These are phyloP conservation scores for Hirtodrosophila cameraria DNA, from an alignment of 2,888 invertebrate genomes.

Conservation along the genomic window DNA sequence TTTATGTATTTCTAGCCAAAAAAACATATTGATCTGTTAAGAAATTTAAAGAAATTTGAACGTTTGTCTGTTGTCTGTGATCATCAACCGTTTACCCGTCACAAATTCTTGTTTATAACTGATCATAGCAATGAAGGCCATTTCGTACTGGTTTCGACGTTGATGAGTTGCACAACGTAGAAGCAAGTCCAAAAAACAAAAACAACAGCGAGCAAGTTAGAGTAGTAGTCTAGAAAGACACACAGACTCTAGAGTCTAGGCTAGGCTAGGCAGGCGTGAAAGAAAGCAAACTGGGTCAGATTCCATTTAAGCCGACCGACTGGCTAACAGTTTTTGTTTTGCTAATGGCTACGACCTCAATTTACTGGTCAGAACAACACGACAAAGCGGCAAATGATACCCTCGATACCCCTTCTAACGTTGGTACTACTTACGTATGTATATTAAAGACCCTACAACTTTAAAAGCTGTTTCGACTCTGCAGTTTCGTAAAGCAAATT, in stretches of 20 bases:
- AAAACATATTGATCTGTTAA: slow-evolving; percentile 14
- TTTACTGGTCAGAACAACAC: slow-evolving; percentile 33
- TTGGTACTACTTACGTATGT: slow-evolving; percentile 6
- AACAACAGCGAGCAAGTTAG: slow-evolving; percentile 45
- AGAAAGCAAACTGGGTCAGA: slow-evolving; percentile 79
- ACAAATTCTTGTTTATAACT: slow-evolving; percentile 46
- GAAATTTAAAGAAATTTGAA: slow-evolving; percentile 19
- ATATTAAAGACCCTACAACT: slow-evolving; percentile 1
- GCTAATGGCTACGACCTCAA: slow-evolving; percentile 60
- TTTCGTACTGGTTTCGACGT: slow-evolving; percentile 46
- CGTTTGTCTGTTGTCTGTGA: background rate
- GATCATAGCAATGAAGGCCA: slow-evolving; percentile 62
- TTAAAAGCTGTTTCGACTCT: no score
- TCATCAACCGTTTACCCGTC: slow-evolving; percentile 20
- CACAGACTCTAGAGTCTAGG: slow-evolving; percentile 52
- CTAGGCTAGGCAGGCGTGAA: slow-evolving; percentile 63
- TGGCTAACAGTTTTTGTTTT: slow-evolving; percentile 71
- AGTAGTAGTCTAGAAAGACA: slow-evolving; percentile 44
- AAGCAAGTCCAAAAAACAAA: slow-evolving; percentile 48
- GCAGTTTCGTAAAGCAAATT: no score
- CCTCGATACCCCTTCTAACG: slow-evolving; percentile 18
- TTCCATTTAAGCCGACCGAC: slow-evolving; percentile 70
- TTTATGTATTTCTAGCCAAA: no score
- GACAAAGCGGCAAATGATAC: slow-evolving; percentile 33
- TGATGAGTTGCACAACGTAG: slow-evolving; percentile 59